phyloP scores from a whole-genome alignment of 2,888 invertebrate species.

The Acronicta alni region DNA sequence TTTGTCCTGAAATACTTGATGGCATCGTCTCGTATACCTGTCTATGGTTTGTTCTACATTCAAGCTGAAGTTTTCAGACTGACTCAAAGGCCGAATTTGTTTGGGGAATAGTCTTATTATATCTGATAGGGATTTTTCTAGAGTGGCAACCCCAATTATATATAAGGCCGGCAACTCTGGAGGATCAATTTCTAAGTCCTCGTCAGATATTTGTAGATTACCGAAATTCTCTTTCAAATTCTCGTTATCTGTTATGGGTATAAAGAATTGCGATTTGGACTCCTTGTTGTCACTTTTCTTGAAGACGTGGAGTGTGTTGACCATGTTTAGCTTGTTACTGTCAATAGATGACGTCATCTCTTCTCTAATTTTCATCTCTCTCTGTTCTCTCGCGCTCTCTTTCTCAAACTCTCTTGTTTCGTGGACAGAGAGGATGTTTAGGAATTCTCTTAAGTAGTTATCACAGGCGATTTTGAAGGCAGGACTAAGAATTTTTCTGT shows the following conservation, averaged over 20 bases:
- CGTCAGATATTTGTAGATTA: conserved; percentile 78
- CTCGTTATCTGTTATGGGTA: conserved; percentile 78
- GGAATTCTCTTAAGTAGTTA: conserved; percentile 80
- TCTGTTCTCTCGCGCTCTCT: conserved; percentile 72
- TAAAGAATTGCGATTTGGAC: conserved; percentile 86
- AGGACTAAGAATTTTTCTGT: conserved; percentile 84
- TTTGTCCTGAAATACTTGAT: conserved; percentile 86
- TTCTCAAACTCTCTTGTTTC: conserved; percentile 79
- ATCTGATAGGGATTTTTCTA: conserved; percentile 80
- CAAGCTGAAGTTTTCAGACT: conserved; percentile 83
- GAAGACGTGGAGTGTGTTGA: conserved; percentile 81
- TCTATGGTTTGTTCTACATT: conserved; percentile 83
- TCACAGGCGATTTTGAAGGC: conserved; percentile 87
- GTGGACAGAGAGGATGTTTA: conserved; percentile 70
- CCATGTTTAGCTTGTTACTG: conserved; percentile 81
- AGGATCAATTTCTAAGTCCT: conserved; percentile 73
- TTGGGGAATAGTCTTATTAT: conserved; percentile 83
- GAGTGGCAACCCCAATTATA: conserved; percentile 65
- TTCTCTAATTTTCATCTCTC: conserved; percentile 69
- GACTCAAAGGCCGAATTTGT: conserved; percentile 83
- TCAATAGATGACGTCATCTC: conserved; percentile 81
- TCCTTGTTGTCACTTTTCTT: conserved; percentile 82
- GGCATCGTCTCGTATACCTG: conserved; percentile 83
- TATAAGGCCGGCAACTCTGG: conserved; percentile 81
- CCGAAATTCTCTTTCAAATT: conserved; percentile 77